Evolutionary conservation across 2,888 invertebrate species (phyloP).

Genomic region (Orthosia gracilis): DNA sequence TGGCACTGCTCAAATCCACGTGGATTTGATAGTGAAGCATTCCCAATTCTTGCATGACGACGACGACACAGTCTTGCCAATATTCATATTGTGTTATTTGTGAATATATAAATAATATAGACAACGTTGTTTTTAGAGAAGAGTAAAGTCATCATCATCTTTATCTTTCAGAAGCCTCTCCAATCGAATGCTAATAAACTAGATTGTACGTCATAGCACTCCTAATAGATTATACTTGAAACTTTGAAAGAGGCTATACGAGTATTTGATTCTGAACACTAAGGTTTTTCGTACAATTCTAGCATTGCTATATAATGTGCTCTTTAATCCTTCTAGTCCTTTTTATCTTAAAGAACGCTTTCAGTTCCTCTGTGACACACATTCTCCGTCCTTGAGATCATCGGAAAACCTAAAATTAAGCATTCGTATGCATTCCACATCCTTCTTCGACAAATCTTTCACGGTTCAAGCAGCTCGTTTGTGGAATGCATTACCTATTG

Average conservation of each 20-base stretch:
- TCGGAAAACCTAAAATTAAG: no score
- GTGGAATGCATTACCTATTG: no score
- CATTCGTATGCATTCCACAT: no score
- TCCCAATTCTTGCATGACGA: slow-evolving; percentile 8
- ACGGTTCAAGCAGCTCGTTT: no score
- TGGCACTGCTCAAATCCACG: slow-evolving; percentile 53
- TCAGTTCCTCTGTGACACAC: no score
- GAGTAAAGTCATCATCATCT: background rate
- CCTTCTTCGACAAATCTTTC: no score
- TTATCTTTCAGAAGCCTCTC: background rate
- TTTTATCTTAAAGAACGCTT: no score
- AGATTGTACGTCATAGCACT: background rate
- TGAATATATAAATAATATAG: background rate
- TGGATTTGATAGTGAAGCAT: slow-evolving; percentile 33
- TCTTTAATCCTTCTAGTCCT: no score
- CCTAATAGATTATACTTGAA: background rate
- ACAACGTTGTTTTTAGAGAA: background rate
- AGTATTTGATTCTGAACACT: background rate
- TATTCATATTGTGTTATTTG: slow-evolving; percentile 12
- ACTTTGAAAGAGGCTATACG: background rate
- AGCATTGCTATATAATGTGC: no score
- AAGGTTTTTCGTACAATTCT: background rate
- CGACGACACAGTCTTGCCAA: slow-evolving; percentile 53
- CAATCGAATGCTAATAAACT: background rate
- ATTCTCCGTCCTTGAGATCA: no score